phyloP scores from a whole-genome alignment of 2,113 vertebrate species.

The Athene cunicularia region DNA sequence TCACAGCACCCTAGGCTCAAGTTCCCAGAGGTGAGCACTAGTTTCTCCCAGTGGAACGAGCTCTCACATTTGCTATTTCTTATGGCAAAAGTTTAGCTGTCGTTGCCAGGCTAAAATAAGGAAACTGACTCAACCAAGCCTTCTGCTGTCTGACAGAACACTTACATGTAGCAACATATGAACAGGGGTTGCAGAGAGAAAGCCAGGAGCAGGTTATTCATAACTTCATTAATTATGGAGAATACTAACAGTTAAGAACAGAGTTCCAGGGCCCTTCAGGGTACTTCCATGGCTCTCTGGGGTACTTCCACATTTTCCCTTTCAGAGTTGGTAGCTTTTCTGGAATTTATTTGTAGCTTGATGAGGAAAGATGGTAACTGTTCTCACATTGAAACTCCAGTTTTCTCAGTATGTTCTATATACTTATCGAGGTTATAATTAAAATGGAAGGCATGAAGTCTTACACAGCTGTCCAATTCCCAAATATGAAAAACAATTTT shows the following conservation, averaged over 20 bases:
- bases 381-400: background rate
- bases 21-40: background rate
- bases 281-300: background rate
- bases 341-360: background rate
- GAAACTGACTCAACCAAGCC: background rate
- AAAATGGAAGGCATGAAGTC: background rate
- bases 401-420: background rate
- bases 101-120: fast-evolving
- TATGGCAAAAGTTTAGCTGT: background rate
- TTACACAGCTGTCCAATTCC: background rate
- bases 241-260: background rate
- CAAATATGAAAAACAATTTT: background rate
- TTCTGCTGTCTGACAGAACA: background rate
- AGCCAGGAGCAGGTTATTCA: background rate
- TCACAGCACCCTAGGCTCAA: background rate
- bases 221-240: background rate
- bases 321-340: background rate
- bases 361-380: background rate
- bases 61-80: background rate
- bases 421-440: background rate
- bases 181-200: background rate
- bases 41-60: background rate
- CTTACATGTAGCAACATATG: background rate
- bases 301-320: background rate
- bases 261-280: background rate